Conservation (phyloP, 2,888 invertebrate genomes). For the Andrena dorsata region DNA sequence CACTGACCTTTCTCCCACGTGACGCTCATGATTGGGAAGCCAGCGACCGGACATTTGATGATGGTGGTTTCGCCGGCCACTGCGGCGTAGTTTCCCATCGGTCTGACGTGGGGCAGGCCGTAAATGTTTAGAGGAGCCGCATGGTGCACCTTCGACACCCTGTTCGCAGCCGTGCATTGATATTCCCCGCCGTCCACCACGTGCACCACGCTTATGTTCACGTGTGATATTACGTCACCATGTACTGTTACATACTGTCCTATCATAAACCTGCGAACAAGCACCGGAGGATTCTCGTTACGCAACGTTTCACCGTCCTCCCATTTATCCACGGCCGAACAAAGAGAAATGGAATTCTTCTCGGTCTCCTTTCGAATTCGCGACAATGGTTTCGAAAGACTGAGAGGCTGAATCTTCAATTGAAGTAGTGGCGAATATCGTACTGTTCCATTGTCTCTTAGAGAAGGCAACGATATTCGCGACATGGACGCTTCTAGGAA, state of each 20-base stretch:
- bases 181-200: slow-evolving; percentile 97
- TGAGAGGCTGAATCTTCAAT: neutral
- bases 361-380: neutral
- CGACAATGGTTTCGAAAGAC: neutral
- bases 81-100: slow-evolving; percentile 95
- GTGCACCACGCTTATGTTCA: slow-evolving; percentile 94
- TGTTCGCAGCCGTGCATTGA: slow-evolving; percentile 93
- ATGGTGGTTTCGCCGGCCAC: slow-evolving; percentile 93
- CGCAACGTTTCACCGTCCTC: neutral
- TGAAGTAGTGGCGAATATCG: neutral
- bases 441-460: neutral
- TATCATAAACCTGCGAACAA: slow-evolving; percentile 91
- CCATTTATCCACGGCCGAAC: neutral
- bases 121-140: slow-evolving; percentile 95
- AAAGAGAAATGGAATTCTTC: neutral
- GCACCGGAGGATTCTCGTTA: neutral
- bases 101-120: slow-evolving; percentile 93
- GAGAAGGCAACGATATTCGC: neutral
- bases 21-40: slow-evolving; percentile 94
- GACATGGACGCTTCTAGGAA: neutral
- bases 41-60: slow-evolving; percentile 95
- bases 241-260: slow-evolving; percentile 96
- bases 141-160: slow-evolving; percentile 92
- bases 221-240: slow-evolving; percentile 96
- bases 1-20: slow-evolving; percentile 95